phyloP scores from a whole-genome alignment of 2,888 invertebrate species.

The Periphyllus acericola region DNA sequence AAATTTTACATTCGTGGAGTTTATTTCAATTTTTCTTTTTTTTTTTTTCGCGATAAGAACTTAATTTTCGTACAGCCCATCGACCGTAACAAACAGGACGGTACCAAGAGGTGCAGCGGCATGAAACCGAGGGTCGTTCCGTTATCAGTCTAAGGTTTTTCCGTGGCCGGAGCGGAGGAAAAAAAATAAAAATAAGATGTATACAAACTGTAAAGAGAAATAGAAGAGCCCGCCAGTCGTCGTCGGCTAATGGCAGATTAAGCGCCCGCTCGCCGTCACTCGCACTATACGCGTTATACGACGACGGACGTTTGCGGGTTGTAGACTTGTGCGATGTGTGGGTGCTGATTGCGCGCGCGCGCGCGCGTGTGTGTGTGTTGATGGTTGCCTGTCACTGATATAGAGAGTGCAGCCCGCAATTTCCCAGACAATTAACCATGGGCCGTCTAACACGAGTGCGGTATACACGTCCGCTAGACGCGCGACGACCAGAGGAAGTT shows the following conservation, averaged over 20 bases:
- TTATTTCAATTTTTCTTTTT: too few relatives aligned
- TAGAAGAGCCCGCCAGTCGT: background rate
- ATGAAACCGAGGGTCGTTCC: too few relatives aligned
- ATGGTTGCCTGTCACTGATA: constrained; percentile 60
- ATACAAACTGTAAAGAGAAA: background rate
- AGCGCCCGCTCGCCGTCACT: constrained; percentile 7
- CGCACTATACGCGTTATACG: background rate
- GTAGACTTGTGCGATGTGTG: background rate
- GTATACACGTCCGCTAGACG: constrained; percentile 3
- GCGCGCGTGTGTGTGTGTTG: background rate
- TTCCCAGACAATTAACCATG: constrained; percentile 61
- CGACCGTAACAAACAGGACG: too few relatives aligned
- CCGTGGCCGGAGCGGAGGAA: background rate
- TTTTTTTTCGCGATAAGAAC: too few relatives aligned
- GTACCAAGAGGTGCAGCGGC: too few relatives aligned
- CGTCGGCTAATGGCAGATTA: constrained; percentile 36
- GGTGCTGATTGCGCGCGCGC: background rate
- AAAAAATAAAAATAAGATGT: background rate
- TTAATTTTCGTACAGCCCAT: too few relatives aligned
- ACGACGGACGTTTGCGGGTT: background rate
- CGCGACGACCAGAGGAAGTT: background rate
- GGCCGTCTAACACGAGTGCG: constrained; percentile 50
- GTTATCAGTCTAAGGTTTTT: background rate
- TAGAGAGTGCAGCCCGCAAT: constrained; percentile 45
- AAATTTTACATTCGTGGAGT: too few relatives aligned